Evolutionary conservation across 23 tunicate genomes (phyloP).

Genomic region (Trididemnum clinides): DNA sequence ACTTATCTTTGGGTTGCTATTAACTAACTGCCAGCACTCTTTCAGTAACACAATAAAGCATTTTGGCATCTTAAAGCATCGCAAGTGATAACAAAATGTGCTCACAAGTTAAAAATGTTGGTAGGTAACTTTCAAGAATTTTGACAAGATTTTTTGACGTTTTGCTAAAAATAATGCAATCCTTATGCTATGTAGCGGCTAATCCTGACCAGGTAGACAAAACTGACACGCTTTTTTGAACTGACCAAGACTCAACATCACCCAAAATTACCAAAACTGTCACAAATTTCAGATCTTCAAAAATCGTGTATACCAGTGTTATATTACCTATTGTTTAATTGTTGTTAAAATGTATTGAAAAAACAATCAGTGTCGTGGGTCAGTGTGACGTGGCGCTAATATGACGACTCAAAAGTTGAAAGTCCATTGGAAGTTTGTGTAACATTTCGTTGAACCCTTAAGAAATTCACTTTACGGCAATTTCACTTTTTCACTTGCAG

Average conservation of each 20-base stretch:
- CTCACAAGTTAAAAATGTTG: background rate
- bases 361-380: no score
- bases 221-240: slow-evolving; percentile 17
- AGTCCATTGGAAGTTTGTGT: no score
- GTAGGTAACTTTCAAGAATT: background rate
- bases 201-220: slow-evolving; percentile 33
- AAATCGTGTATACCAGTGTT: slow-evolving; percentile 29
- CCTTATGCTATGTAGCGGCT: slow-evolving; percentile 30
- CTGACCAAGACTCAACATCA: slow-evolving; percentile 17
- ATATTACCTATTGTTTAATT: no score
- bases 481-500: no score
- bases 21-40: background rate
- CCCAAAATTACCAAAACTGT: slow-evolving; percentile 18
- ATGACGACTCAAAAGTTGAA: no score
- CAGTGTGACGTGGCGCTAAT: no score
- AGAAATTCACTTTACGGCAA: no score
- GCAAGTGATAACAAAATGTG: background rate
- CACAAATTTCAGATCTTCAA: slow-evolving; percentile 20
- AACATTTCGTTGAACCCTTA: no score
- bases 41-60: background rate
- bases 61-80: slow-evolving; percentile 1
- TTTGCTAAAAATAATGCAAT: slow-evolving; percentile 11
- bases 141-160: background rate
- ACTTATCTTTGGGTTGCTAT: background rate
- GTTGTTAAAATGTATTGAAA: no score